A percentile compares a stretch with the other conserved stretches of the same genome.
Evolutionary conservation across 2,888 invertebrate genomes (phyloP).

Genomic region (Sepioteuthis lessoniana): DNA sequence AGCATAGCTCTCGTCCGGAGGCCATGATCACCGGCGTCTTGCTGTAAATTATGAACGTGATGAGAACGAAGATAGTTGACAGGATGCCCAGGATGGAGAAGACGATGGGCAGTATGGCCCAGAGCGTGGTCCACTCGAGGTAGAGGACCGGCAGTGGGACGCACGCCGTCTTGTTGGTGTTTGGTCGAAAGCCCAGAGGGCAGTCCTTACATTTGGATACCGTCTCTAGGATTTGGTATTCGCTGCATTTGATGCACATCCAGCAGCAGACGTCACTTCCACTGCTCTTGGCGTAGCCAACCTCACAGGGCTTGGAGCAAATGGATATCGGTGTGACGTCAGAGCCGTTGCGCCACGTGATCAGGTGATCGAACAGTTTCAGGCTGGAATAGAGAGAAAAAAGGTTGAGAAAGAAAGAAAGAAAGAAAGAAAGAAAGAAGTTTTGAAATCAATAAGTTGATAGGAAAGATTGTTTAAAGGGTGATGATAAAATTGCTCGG

Average conservation of each 20-base stretch:
- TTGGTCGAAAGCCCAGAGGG: conserved; percentile 80
- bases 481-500: too few relatives aligned
- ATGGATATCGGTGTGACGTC: conserved; percentile 79
- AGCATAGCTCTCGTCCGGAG: conserved; percentile 85
- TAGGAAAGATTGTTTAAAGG: too few relatives aligned
- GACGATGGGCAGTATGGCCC: conserved; percentile 81
- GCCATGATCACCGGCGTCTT: conserved; percentile 85
- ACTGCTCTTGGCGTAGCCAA: conserved; percentile 78
- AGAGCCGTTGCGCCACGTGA: conserved; percentile 63
- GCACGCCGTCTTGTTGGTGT: conserved; percentile 78
- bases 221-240: conserved; percentile 76
- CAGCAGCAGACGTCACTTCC: conserved; percentile 80
- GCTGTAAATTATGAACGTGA: conserved; percentile 80
- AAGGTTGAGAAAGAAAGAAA: neutral
- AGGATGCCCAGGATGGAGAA: conserved; percentile 81
- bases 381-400: conserved; percentile 61
- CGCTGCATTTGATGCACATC: conserved; percentile 82
- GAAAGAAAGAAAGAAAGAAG: neutral
- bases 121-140: conserved; percentile 81
- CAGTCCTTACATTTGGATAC: conserved; percentile 79
- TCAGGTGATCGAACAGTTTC: conserved; percentile 58
- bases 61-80: conserved; percentile 80
- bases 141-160: conserved; percentile 79
- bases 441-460: neutral
- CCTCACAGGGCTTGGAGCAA: conserved; percentile 81